These are phyloP conservation scores for Sceloporus undulatus DNA, from an alignment of 2,113 vertebrate genomes.

Conservation along the genomic window DNA sequence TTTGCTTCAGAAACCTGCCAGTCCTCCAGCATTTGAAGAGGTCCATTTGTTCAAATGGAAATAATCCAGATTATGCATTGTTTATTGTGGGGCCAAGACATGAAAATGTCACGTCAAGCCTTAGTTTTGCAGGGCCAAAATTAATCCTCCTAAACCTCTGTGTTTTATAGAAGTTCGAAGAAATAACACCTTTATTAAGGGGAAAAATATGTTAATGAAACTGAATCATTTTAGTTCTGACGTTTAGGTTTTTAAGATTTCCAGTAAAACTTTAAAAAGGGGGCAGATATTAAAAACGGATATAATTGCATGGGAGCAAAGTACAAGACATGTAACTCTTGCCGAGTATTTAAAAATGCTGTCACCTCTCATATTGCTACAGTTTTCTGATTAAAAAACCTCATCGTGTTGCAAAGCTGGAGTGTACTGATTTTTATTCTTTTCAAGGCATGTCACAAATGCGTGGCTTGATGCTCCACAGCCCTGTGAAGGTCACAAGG, in stretches of 20 bases:
- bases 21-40: neutral
- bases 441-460: neutral
- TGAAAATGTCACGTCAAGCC: neutral
- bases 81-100: neutral
- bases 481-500: neutral
- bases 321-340: constrained; percentile 26
- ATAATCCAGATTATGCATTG: neutral
- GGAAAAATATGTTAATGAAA: neutral
- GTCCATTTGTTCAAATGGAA: constrained; percentile 9
- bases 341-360: constrained; percentile 36
- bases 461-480: neutral
- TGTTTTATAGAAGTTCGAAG: neutral
- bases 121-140: neutral
- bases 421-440: constrained; percentile 3
- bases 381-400: constrained; percentile 67
- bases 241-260: constrained; percentile 24
- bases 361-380: constrained; percentile 57
- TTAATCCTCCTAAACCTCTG: neutral
- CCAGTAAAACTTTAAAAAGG: neutral
- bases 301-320: constrained; percentile 39
- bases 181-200: neutral
- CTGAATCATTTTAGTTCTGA: neutral
- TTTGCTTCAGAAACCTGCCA: constrained; percentile 6
- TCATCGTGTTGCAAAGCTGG: constrained; percentile 45
- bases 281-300: neutral